Evolutionary conservation across 2,797 vertebrate species (phyloP).

Genomic region (Myiotriccus ornatus): DNA sequence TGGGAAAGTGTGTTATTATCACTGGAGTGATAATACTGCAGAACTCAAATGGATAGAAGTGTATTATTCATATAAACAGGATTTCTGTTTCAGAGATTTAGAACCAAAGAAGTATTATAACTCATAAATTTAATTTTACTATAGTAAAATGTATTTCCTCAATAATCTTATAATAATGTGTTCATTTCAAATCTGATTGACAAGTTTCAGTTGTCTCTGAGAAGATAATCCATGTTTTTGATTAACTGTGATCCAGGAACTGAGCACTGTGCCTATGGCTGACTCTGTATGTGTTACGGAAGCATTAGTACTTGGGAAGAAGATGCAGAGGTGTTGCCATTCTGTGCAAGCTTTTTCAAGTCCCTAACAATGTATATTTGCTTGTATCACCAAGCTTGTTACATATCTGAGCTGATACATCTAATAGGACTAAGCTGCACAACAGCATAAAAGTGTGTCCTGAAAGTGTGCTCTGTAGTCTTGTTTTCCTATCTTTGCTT

Average conservation of each 20-base stretch:
- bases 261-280: not conserved
- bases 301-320: not conserved
- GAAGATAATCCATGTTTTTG: not conserved
- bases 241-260: not conserved
- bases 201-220: not conserved
- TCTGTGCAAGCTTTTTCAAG: not conserved
- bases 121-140: not conserved
- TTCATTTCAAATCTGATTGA: not conserved
- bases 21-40: not conserved
- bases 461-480: not conserved
- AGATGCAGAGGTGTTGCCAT: not conserved
- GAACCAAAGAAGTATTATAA: not conserved
- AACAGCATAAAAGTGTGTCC: not conserved
- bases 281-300: not conserved
- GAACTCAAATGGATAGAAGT: not conserved
- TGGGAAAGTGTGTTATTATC: not conserved
- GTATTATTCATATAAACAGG: not conserved
- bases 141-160: not conserved
- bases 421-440: not conserved
- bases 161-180: not conserved
- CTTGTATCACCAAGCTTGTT: not conserved
- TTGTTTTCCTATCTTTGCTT: not conserved
- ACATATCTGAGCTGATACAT: not conserved
- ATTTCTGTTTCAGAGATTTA: not conserved
- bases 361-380: not conserved